phyloP scores from a whole-genome alignment of 2,888 invertebrate genomes.

The Cheiracanthium punctorium region DNA sequence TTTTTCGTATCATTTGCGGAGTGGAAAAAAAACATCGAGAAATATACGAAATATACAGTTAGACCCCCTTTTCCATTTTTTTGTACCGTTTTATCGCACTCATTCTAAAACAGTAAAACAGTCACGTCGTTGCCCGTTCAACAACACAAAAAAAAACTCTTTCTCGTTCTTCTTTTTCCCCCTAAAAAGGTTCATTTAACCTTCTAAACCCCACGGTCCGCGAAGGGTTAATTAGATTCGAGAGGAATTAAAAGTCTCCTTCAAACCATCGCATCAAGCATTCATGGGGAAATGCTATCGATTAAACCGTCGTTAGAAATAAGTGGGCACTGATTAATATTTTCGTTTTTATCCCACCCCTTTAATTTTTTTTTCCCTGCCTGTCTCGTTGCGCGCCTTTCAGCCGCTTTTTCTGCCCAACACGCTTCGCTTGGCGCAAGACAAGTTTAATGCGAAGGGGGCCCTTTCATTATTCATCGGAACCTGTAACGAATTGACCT shows the following conservation, averaged over 20 bases:
- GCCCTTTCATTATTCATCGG: neutral
- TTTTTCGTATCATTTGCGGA: neutral
- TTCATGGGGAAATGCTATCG: conserved; percentile 35
- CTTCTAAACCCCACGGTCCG: conserved; percentile 13
- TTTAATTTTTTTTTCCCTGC: too few relatives aligned
- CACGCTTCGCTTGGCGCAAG: neutral
- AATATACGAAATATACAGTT: too few relatives aligned
- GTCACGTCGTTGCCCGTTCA: neutral
- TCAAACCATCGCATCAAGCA: conserved; percentile 37
- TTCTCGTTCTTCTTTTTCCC: too few relatives aligned
- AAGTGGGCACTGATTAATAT: conserved; percentile 21
- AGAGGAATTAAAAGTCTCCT: neutral
- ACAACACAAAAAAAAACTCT: too few relatives aligned
- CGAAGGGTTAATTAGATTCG: conserved; percentile 47
- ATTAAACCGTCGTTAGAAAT: conserved; percentile 62
- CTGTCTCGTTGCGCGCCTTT: neutral
- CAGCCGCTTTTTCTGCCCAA: neutral
- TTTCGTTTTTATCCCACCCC: too few relatives aligned
- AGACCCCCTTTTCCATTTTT: too few relatives aligned
- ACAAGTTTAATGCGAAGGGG: too few relatives aligned
- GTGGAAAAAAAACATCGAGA: neutral
- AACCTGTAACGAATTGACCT: neutral
- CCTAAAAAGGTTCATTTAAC: conserved; percentile 47
- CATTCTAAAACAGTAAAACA: neutral
- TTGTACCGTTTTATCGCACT: neutral